Base-by-base conservation (phyloP, 1,140 invertebrate species). In the Anastrepha obliqua region DNA sequence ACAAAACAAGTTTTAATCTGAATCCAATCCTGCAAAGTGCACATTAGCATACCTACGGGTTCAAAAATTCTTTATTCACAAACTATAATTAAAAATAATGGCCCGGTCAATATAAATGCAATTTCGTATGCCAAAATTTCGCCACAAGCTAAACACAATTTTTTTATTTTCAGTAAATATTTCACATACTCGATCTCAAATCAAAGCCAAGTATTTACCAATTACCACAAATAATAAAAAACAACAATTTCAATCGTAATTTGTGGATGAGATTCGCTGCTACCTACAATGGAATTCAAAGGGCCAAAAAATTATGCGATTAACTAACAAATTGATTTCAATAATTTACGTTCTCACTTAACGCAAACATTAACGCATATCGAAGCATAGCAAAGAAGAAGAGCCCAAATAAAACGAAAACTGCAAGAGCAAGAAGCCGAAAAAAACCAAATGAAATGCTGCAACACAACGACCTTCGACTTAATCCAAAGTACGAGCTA, bases 311-410 rank as follows among this genome's bases (percentile, higher is more conserved):
- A 13, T 2, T 55, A 55, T 17, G 17, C 4, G 39, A 5, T 47
- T 78, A 20, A 55, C 47, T 51, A 13, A 81, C n/a, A 81, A 81
- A 81, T 58, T 81, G 74, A 55, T 81, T 58, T 29, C n/a, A 81
- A 81, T 81, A 81, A 81, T 55, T 29, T 55, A 58, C 55, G 8
- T 3, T 11, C 47, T 29, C 64, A 39, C 64, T 29, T 20, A 67
- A 2, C 44, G 55, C 15, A 55, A 8, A 29, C n/a, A 55, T 9
- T 5, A 55, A 55, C n/a, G 51, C 47, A 78, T 9, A 51, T 20
- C 17, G 3, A 55, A 42, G 2, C 11, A 47, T 44, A 17, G 39
- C 39, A 17, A 74, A 74, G 15, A 1, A 47, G 67, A 47, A 74
- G 42, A 74, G 47, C 17, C n/a, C 47, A 20, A 81, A 17, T 81